Evolutionary conservation across 2,113 vertebrate genomes (phyloP).

Genomic region (Nannobrachium achirus): DNA sequence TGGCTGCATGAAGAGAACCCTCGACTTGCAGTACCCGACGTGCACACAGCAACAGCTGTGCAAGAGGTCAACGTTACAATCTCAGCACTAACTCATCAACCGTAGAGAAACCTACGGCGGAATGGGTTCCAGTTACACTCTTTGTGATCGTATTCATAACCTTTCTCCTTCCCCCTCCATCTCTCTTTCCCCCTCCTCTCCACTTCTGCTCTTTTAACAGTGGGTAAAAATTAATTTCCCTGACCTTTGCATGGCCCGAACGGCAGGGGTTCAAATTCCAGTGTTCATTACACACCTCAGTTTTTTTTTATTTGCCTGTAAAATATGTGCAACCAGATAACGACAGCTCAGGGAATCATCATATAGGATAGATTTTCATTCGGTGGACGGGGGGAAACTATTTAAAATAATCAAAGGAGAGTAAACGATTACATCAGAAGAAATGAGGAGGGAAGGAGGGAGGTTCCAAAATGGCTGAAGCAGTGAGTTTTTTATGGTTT

Average conservation of each 20-base stretch:
- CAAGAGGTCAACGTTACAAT: conserved; percentile 5
- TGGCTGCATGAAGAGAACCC: conserved; percentile 21
- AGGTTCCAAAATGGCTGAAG: conserved; percentile 38
- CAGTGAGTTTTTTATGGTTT: too few relatives aligned
- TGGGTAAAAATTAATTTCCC: conserved; percentile 71
- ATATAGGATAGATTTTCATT: conserved; percentile 73
- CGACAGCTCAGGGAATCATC: conserved; percentile 69
- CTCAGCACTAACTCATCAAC: conserved; percentile 33
- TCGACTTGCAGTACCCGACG: conserved; percentile 18
- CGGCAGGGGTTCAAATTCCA: conserved; percentile 66
- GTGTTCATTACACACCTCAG: conserved; percentile 63
- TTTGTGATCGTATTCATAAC: conserved; percentile 50
- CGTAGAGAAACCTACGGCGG: conserved; percentile 32
- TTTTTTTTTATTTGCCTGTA: conserved; percentile 67
- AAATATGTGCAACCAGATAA: conserved; percentile 71
- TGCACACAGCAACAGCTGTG: background rate
- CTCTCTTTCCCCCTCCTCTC: conserved; percentile 7
- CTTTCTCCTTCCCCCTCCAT: conserved; percentile 31
- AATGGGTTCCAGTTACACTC: conserved; percentile 45
- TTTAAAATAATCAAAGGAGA: conserved; percentile 66
- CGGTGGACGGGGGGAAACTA: conserved; percentile 50
- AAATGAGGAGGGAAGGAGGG: conserved; percentile 25
- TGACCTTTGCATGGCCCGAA: conserved; percentile 66
- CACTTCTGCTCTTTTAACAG: conserved; percentile 33
- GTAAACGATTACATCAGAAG: conserved; percentile 65